A percentile compares a stretch with the other conserved stretches of the same genome.
Evolutionary conservation across 2,888 invertebrate species (phyloP).

Genomic region (Spatulosminthurus flaviceps): DNA sequence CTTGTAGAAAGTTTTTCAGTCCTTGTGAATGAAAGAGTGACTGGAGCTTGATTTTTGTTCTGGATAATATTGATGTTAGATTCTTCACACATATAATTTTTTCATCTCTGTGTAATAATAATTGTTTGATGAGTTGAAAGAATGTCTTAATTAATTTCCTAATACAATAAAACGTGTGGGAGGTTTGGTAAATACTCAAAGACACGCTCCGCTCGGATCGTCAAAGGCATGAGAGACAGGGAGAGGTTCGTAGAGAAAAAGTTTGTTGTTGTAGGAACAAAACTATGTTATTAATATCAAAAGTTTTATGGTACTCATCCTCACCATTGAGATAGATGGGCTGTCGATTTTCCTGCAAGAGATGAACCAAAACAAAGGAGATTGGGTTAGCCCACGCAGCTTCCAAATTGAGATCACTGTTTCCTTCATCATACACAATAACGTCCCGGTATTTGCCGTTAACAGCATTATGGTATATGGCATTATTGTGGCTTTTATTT

Average conservation of each 20-base stretch:
- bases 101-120: no score
- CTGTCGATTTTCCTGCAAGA: constrained; percentile 75
- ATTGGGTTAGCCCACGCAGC: constrained; percentile 72
- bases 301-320: constrained; percentile 65
- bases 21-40: no score
- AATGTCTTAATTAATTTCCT: no score
- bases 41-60: no score
- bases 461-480: constrained; percentile 44
- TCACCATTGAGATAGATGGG: constrained; percentile 76
- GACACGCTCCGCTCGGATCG: no score
- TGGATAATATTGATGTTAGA: no score
- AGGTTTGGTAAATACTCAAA: no score
- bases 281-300: neutral
- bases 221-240: neutral
- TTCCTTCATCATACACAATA: constrained; percentile 76
- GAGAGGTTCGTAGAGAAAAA: neutral
- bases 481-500: constrained; percentile 40
- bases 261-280: neutral
- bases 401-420: constrained; percentile 70
- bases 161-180: no score
- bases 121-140: no score
- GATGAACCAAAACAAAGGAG: constrained; percentile 73
- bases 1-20: no score
- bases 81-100: no score
- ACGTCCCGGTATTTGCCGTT: constrained; percentile 68